Conservation (phyloP, 2,888 invertebrate genomes). For the Pocota personata region DNA sequence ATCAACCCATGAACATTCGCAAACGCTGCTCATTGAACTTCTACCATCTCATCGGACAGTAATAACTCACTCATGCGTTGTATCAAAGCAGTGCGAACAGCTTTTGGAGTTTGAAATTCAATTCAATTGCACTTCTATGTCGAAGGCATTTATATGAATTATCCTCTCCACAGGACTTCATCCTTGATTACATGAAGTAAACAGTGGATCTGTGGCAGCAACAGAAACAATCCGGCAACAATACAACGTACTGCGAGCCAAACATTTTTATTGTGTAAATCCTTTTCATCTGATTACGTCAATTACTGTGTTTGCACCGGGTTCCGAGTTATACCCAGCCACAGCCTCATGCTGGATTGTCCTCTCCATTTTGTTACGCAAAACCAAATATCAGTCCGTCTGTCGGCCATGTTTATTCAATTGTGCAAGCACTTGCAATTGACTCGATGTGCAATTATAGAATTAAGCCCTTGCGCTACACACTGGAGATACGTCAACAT, state of each 20-base stretch:
- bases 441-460: neutral
- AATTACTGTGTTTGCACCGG: neutral
- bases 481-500: neutral
- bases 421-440: neutral
- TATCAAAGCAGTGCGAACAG: neutral
- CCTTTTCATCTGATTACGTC: slow-evolving; percentile 7
- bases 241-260: neutral
- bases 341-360: neutral
- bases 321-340: neutral
- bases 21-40: neutral
- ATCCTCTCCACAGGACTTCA: neutral
- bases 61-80: neutral
- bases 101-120: neutral
- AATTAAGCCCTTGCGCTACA: neutral
- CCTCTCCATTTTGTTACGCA: neutral
- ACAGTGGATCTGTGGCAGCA: neutral
- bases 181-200: neutral
- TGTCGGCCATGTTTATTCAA: neutral
- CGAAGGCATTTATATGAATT: neutral
- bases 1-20: neutral
- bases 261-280: neutral
- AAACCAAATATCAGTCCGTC: neutral
- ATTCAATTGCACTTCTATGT: neutral
- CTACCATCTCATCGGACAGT: neutral
- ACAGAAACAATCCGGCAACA: neutral